Evolutionary conservation across 2,888 invertebrate species (phyloP).

Genomic region (Timema podura): DNA sequence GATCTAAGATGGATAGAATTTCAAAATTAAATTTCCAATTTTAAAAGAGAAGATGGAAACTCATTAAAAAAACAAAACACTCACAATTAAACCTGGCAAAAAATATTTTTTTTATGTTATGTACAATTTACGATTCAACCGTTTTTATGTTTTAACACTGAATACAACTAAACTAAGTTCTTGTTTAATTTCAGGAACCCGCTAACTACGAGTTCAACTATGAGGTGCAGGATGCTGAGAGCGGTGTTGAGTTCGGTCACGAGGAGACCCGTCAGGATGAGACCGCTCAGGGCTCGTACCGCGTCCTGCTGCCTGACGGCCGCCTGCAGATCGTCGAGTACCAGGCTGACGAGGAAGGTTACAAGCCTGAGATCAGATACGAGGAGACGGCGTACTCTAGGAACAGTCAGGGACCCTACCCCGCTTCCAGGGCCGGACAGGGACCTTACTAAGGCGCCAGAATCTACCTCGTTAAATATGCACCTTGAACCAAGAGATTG

Average conservation of each 20-base stretch:
- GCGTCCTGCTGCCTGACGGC: conserved; percentile 44
- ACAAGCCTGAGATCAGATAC: conserved; percentile 62
- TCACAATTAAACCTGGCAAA: too few species aligned
- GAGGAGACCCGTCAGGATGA: conserved; percentile 45
- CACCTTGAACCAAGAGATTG: too few species aligned
- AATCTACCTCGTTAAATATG: too few species aligned
- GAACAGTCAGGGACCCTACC: neutral
- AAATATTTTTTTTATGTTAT: too few species aligned
- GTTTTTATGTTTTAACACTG: too few species aligned
- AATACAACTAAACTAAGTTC: too few species aligned
- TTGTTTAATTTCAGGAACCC: conserved; percentile 34
- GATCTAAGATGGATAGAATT: too few species aligned
- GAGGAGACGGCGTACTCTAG: conserved; percentile 41
- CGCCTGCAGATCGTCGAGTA: conserved; percentile 60
- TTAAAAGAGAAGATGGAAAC: too few species aligned
- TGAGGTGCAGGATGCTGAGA: conserved; percentile 42
- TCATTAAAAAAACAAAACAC: too few species aligned
- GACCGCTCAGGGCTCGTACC: conserved; percentile 44
- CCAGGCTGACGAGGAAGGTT: conserved; percentile 64
- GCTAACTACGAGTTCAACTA: conserved; percentile 44
- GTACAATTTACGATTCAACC: too few species aligned
- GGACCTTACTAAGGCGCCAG: neutral
- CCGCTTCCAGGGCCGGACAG: conserved; percentile 10
- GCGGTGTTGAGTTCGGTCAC: conserved; percentile 45
- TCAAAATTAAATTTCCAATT: too few species aligned